Conservation (phyloP, 2,113 vertebrate species). For the Chaetorhynchus papuensis region DNA sequence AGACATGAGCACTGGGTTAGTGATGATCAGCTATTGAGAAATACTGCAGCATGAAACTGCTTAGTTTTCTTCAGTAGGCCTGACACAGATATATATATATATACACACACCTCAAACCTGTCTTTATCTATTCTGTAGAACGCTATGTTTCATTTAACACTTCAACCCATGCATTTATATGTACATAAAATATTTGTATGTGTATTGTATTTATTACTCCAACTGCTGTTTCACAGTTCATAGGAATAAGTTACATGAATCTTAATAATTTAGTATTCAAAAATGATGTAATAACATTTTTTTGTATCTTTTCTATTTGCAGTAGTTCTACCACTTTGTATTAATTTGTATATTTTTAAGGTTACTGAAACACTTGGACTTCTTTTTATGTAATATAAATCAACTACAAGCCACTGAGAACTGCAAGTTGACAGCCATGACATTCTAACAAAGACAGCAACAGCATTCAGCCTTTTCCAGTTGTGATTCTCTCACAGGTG, state of each 20-base stretch:
- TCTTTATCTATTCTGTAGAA: neutral
- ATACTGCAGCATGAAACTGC: neutral
- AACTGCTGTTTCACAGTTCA: neutral
- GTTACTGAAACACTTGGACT: neutral
- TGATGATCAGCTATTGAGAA: neutral
- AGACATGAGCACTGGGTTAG: neutral
- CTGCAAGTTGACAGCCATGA: neutral
- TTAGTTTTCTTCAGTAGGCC: neutral
- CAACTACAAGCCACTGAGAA: neutral
- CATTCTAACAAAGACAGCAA: neutral
- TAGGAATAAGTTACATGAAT: neutral
- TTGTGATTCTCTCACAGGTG: neutral
- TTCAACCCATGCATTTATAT: neutral
- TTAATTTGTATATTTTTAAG: neutral
- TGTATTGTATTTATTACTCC: neutral
- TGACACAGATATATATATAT: neutral
- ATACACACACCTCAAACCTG: fast-evolving
- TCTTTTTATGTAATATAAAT: neutral
- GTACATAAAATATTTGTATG: neutral
- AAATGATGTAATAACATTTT: neutral
- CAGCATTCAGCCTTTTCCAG: neutral
- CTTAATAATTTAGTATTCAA: neutral
- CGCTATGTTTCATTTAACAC: neutral
- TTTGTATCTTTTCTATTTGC: neutral
- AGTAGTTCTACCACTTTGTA: neutral